Conservation (phyloP, 2,888 invertebrate species). For the Leptopilina myrica region DNA sequence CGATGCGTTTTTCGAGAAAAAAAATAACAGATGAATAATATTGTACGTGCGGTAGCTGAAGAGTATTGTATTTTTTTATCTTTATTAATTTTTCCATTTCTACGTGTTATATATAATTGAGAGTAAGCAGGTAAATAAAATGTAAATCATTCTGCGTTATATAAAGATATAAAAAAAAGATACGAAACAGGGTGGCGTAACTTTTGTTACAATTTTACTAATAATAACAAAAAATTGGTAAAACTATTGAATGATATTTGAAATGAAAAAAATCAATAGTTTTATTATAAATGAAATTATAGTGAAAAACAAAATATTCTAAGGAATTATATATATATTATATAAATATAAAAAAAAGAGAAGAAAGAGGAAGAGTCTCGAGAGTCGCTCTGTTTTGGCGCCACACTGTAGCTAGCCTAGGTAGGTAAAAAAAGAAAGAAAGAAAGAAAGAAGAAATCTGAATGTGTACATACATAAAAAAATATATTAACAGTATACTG, state of each 20-base stretch:
- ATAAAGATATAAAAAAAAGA: not conserved
- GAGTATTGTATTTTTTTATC: conserved; percentile 67
- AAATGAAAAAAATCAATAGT: not conserved
- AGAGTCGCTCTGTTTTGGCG: conserved; percentile 51
- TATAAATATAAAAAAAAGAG: not conserved
- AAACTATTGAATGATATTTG: not conserved
- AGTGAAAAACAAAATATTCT: conserved; percentile 14
- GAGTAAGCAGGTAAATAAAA: conserved; percentile 8
- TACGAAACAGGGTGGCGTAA: conserved; percentile 32
- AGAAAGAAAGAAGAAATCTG: conserved; percentile 56
- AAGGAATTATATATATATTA: conserved; percentile 16
- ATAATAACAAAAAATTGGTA: not conserved
- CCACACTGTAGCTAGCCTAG: conserved; percentile 58
- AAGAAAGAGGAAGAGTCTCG: not conserved
- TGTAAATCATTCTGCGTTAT: conserved; percentile 9
- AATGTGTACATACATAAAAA: conserved; percentile 56
- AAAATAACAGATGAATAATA: conserved; percentile 20
- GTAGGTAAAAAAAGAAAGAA: conserved; percentile 50
- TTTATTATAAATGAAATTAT: not conserved
- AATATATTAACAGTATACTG: conserved; percentile 42
- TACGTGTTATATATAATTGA: conserved; percentile 52
- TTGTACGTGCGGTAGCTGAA: conserved; percentile 56
- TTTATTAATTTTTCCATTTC: conserved; percentile 67
- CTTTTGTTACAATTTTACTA: conserved; percentile 9
- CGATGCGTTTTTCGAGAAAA: conserved; percentile 26